Conservation (phyloP, 2,113 vertebrate species). For the Haemorhous mexicanus region DNA sequence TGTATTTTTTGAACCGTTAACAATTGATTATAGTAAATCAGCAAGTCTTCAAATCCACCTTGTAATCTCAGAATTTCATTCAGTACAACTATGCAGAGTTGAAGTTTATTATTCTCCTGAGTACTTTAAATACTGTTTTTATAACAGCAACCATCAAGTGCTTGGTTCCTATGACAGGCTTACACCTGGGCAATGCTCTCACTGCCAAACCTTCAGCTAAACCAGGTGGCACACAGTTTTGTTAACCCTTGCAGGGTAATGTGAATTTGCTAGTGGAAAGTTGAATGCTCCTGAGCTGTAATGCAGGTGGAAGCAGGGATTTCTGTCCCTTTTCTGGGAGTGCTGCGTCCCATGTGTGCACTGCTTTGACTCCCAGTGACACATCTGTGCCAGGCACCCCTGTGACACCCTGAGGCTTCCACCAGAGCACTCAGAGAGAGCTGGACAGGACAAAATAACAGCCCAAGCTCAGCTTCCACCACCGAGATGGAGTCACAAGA, state of each 20-base stretch:
- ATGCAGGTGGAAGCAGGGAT: background rate
- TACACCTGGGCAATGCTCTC: background rate
- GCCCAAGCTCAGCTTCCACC: background rate
- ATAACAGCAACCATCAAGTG: background rate
- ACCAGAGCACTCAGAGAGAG: background rate
- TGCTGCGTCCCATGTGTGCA: accelerated
- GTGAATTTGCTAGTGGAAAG: background rate
- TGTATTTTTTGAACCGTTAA: background rate
- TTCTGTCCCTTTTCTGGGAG: background rate
- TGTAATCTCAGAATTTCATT: background rate
- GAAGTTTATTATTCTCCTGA: background rate
- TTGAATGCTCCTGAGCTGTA: background rate
- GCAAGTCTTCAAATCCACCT: background rate
- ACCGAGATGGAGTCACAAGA: background rate
- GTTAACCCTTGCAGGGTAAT: background rate
- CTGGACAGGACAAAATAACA: background rate
- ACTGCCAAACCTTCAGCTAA: background rate
- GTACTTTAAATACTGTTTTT: background rate
- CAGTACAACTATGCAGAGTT: background rate
- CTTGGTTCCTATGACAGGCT: background rate
- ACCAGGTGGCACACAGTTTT: background rate
- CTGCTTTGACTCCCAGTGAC: background rate
- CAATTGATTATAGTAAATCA: background rate
- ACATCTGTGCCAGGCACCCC: background rate
- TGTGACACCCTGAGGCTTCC: background rate